A percentile compares a stretch with the other conserved stretches of the same genome.
Conservation (phyloP, 2,797 vertebrate species). For the Sebastes umbrosus region DNA sequence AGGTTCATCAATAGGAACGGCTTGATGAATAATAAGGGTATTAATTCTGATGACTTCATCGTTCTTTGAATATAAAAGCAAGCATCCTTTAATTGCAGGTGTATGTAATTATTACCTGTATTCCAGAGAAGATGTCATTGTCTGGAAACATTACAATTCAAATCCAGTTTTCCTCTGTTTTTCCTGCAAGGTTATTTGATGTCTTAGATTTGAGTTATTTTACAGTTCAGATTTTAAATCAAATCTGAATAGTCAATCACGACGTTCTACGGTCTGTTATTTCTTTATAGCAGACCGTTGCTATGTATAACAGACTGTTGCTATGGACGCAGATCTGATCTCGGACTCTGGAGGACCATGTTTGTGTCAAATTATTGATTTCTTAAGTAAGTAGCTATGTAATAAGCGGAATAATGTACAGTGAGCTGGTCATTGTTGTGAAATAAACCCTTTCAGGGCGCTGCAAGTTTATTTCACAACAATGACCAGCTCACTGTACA, state of each 20-base stretch:
- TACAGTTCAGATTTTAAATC: not conserved
- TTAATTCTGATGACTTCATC: not conserved
- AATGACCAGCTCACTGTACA: too few species aligned
- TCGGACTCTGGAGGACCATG: too few species aligned
- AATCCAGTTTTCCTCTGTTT: not conserved
- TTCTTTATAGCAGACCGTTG: too few species aligned
- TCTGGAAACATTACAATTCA: not conserved
- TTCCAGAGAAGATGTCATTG: not conserved
- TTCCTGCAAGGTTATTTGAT: not conserved
- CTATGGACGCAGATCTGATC: too few species aligned
- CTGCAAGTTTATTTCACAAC: too few species aligned
- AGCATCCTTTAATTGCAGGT: not conserved
- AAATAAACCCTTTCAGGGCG: too few species aligned
- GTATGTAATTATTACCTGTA: not conserved
- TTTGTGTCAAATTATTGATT: too few species aligned
- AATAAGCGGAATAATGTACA: too few species aligned
- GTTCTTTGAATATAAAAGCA: not conserved
- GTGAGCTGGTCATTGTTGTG: too few species aligned
- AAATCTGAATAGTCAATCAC: too few species aligned
- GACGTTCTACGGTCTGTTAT: fast-evolving
- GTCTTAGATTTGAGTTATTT: not conserved
- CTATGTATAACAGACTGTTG: too few species aligned
- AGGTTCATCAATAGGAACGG: conserved; percentile 11
- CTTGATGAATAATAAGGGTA: not conserved
- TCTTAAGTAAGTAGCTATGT: too few species aligned